These are phyloP conservation scores for Eulemur rubriventer DNA, from an alignment of 2,797 vertebrate genomes.

Conservation along the genomic window DNA sequence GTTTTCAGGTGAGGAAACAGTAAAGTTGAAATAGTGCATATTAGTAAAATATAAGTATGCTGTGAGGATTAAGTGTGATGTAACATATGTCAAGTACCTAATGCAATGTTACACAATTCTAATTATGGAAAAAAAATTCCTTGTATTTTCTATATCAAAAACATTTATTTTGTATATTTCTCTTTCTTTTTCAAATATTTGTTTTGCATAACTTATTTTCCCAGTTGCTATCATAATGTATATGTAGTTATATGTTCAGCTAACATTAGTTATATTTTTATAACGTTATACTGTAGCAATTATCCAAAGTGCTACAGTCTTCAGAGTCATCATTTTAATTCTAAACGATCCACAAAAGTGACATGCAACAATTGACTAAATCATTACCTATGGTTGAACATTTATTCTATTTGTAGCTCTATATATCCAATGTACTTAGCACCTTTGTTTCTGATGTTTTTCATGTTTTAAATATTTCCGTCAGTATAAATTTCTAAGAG, in stretches of 20 bases:
- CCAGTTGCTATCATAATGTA: not conserved
- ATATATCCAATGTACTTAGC: not conserved
- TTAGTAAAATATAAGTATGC: not conserved
- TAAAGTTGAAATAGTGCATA: not conserved
- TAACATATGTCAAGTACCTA: not conserved
- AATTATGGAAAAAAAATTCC: not conserved
- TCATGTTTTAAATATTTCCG: not conserved
- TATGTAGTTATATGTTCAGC: not conserved
- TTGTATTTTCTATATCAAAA: not conserved
- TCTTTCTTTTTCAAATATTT: not conserved
- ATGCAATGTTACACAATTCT: not conserved
- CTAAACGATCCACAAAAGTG: not conserved
- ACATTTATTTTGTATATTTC: not conserved
- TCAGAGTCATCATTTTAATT: conserved; percentile 2
- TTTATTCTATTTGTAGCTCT: not conserved
- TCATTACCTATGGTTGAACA: not conserved
- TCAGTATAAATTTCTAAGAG: not conserved
- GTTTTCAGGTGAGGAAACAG: not conserved
- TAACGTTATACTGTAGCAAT: not conserved
- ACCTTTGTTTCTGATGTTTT: not conserved
- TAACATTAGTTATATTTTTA: not conserved
- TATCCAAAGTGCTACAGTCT: not conserved
- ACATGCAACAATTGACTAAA: not conserved
- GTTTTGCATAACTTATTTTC: not conserved
- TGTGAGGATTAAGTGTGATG: not conserved